Evolutionary conservation across 2,113 vertebrate genomes (phyloP), one percentile per base, ranked within the genome.

Genomic region (Cephalopholis sonnerati): DNA sequence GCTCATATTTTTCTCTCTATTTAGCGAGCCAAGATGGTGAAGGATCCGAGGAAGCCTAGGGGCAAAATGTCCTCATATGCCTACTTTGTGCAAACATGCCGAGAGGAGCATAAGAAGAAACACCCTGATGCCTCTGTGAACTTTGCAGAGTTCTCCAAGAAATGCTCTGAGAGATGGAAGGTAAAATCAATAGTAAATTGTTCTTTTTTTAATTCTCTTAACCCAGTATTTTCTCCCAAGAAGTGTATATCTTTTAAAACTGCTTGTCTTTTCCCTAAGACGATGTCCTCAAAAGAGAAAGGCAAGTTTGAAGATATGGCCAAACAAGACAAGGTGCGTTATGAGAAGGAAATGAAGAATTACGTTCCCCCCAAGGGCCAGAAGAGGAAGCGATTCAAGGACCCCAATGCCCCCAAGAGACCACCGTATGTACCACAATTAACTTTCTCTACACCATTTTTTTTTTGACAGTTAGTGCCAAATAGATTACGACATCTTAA

Each of bases 21-120:
- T 57, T 94, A 95, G 92, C 82, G 83, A 84, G 73, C 81, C 89
- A 98, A 96, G 93, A 99, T 99, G 98, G 97, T 91, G 67, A 98
- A 98, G 95, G 97, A 99, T 95, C 97, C 97, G 77, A 97, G 95
- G 91, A 99, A 98, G 94, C 98, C 97, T 1, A 96, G 96, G 94
- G 98, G 98, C 92, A 99, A 97, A 94, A 99, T 99, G 97, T 98
- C 98, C 95, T 98, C 97, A 0, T 99, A 99, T 62, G 97, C 97
- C 81, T 98, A 97, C 94, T 99, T 98, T 95, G 98, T 99, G 96
- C 97, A 99, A 94, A 98, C 97, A 39, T 98, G 97, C 84, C 92
- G 98, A 86, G 97, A 97, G 94, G 98, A 99, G 92, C 98, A 99
- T 89, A 99, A 99, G 96, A 99, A 99, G 95, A 99, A 99, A 91